Percentiles rank a stretch among this genome's conserved stretches.
Evolutionary conservation across 2,113 vertebrate species (phyloP).

Genomic region (Merops nubicus): DNA sequence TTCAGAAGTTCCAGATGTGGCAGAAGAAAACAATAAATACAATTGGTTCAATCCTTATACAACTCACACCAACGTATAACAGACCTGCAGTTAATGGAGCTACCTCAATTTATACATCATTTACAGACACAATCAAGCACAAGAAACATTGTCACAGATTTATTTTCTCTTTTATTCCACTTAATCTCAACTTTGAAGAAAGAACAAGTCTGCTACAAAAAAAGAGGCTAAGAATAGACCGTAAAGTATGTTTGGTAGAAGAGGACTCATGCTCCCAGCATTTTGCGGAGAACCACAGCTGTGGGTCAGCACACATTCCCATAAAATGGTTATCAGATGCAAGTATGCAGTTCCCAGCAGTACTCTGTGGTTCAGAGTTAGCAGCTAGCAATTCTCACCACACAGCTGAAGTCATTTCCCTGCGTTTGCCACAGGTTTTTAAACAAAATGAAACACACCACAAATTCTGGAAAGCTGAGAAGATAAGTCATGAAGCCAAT

Average conservation of each 20-base stretch:
- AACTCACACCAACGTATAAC: not conserved
- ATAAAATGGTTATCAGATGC: conserved; percentile 70
- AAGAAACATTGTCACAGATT: not conserved
- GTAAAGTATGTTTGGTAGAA: conserved; percentile 17
- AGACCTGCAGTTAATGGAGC: not conserved
- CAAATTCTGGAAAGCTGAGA: conserved; percentile 44
- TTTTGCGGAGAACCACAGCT: conserved; percentile 60
- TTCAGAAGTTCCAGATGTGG: not conserved
- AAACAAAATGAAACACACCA: conserved; percentile 31
- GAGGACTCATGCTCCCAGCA: conserved; percentile 42
- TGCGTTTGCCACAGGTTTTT: conserved; percentile 29
- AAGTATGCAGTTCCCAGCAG: conserved; percentile 57
- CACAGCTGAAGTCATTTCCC: conserved; percentile 62
- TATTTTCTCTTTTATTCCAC: not conserved
- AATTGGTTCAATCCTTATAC: not conserved
- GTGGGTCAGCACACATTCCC: conserved; percentile 65
- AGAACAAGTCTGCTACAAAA: not conserved
- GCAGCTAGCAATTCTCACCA: conserved; percentile 53
- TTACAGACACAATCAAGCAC: not conserved
- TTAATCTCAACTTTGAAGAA: not conserved
- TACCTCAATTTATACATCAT: not conserved
- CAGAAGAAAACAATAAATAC: not conserved
- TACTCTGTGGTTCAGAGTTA: conserved; percentile 29
- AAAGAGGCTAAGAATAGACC: conserved; percentile 21
- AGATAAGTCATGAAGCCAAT: conserved; percentile 4